Evolutionary conservation across 2,888 invertebrate genomes (phyloP), one percentile per base, ranked within the genome.

Genomic region (Cactoblastis cactorum): DNA sequence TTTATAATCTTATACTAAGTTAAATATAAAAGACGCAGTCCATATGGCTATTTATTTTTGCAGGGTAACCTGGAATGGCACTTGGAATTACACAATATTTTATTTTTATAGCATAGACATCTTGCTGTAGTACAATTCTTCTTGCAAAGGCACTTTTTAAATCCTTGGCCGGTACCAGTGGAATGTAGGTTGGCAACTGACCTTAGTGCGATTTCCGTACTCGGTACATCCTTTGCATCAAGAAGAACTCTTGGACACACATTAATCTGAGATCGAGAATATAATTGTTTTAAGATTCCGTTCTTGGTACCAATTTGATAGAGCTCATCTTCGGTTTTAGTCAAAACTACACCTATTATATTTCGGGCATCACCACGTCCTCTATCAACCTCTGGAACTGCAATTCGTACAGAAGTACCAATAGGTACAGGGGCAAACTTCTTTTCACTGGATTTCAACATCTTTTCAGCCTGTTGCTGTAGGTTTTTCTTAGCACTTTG

Each of bases 341-440:
- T 12, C 18, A 43, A 43, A 43, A 43, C 11, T 19, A 43, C 19
- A 19, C 19, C 43, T 12, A 43, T 11, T n/a, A 43, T 18, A 19
- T 43, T 19, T 9, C 9, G 43, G 8, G 43, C 19, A 43, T 43
- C 9, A 32, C 45, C 32, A 28, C 45, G 28, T 45, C 22, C 41
- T 41, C 22, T 41, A 41, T 41, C 41, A 41, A 41, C 37, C 37
- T 37, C 37, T 1, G 37, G 37, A 37, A 37, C 37, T 37, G 37
- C 37, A 37, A 37, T 37, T 14, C 59, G 2, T 60, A 53, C 53
- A 50, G 54, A 18, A 60, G 61, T 48, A 34, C 37, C 2, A 22
- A n/a, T n/a, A 49, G 49, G 14, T 63, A 61, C 50, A 51, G 41
- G 35, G 24, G 4, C n/a, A 56, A 58, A 38, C 24, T 50, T 37